These are phyloP conservation scores for Theropithecus gelada DNA, from an alignment of 2,113 vertebrate genomes.

Conservation along the genomic window DNA sequence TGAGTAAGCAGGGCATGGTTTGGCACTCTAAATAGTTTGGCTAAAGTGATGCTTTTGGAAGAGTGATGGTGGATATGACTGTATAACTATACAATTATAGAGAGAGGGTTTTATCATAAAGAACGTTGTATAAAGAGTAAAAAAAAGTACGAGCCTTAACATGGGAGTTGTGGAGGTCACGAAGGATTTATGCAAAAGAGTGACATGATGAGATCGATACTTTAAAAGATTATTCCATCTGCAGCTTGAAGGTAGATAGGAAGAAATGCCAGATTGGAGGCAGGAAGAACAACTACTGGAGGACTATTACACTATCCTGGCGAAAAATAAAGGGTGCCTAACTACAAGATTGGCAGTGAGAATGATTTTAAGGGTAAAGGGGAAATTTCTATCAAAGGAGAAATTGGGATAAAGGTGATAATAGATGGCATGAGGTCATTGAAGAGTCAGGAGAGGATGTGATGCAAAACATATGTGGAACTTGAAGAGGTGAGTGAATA, in stretches of 20 bases:
- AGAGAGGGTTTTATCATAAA: neutral
- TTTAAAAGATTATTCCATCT: slow-evolving; percentile 10
- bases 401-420: slow-evolving; percentile 24
- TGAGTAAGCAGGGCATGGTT: neutral
- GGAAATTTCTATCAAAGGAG: slow-evolving; percentile 32
- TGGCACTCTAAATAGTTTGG: neutral
- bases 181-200: neutral
- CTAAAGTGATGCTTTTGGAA: neutral
- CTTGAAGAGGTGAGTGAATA: neutral
- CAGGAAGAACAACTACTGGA: neutral
- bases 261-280: neutral
- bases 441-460: neutral
- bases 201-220: neutral
- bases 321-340: neutral
- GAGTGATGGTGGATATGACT: neutral
- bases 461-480: neutral
- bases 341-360: neutral
- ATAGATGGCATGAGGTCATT: neutral
- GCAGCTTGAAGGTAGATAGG: neutral
- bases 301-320: neutral
- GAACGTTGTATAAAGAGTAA: neutral
- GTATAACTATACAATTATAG: neutral
- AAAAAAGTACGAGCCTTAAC: neutral
- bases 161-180: neutral
- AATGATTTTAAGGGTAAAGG: neutral